Conservation (phyloP, 2,888 invertebrate genomes). For the Caradrina kadenii region DNA sequence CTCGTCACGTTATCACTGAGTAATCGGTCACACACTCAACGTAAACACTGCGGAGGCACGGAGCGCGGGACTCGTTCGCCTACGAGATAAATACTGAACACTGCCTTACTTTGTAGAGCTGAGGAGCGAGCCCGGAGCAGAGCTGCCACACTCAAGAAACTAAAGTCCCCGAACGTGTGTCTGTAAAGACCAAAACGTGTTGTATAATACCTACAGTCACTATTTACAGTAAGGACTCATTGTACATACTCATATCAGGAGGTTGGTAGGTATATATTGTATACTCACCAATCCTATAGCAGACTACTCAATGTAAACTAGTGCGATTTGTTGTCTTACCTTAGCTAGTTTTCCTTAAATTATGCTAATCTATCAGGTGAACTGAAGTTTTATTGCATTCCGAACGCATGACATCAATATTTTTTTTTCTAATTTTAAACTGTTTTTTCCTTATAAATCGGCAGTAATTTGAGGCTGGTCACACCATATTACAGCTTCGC, state of each 20-base stretch:
- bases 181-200: neutral
- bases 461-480: conserved; percentile 58
- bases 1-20: conserved; percentile 79
- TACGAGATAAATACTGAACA: conserved; percentile 73
- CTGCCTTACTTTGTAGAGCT: conserved; percentile 58
- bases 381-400: too few relatives aligned
- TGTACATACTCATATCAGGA: too few relatives aligned
- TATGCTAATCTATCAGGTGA: neutral
- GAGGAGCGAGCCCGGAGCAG: conserved; percentile 65
- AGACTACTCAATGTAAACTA: too few relatives aligned
- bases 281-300: too few relatives aligned
- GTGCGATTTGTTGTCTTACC: neutral
- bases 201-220: neutral
- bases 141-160: conserved; percentile 70
- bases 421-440: too few relatives aligned
- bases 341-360: neutral
- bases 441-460: conserved; percentile 3
- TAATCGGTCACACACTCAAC: conserved; percentile 72
- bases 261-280: too few relatives aligned
- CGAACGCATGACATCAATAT: too few relatives aligned
- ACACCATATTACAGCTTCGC: conserved; percentile 80
- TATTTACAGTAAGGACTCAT: too few relatives aligned
- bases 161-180: conserved; percentile 54
- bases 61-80: conserved; percentile 66
- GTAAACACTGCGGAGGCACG: conserved; percentile 71